phyloP scores from a whole-genome alignment of 2,888 invertebrate species.

The Aspidapion aeneum region DNA sequence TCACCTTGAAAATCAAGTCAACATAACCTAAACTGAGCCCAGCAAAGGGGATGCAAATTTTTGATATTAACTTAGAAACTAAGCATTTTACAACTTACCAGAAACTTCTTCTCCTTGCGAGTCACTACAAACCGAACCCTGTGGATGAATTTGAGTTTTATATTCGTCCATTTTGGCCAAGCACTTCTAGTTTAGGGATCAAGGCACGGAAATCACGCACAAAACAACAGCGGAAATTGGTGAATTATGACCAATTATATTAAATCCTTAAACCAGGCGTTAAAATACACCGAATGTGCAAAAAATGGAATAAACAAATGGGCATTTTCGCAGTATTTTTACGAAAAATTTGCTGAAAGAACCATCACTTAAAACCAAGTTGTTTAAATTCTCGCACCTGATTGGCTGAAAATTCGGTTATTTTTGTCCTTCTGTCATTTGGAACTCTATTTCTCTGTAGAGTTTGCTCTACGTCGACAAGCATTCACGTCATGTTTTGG shows the following conservation, averaged over 20 bases:
- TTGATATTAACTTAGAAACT: neutral
- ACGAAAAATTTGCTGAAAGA: slow-evolving; percentile 43
- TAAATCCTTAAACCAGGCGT: slow-evolving; percentile 26
- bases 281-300: slow-evolving; percentile 19
- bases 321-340: slow-evolving; percentile 40
- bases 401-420: slow-evolving; percentile 39
- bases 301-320: slow-evolving; percentile 33
- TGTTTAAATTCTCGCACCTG: slow-evolving; percentile 40
- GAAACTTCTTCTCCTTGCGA: slow-evolving; percentile 45
- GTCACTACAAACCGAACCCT: slow-evolving; percentile 46
- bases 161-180: slow-evolving; percentile 49
- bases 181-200: slow-evolving; percentile 13
- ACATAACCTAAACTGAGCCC: slow-evolving; percentile 35
- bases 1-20: slow-evolving; percentile 34
- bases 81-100: slow-evolving; percentile 34
- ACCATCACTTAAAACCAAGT: slow-evolving; percentile 44
- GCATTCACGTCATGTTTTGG: neutral
- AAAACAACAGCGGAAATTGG: slow-evolving; percentile 3
- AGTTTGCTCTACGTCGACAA: neutral
- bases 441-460: slow-evolving; percentile 15
- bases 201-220: neutral
- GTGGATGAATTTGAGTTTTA: slow-evolving; percentile 45
- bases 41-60: neutral
- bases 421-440: slow-evolving; percentile 35
- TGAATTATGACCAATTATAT: slow-evolving; percentile 1